phyloP scores from a whole-genome alignment of 2,113 vertebrate species.

The Rutilus rutilus region DNA sequence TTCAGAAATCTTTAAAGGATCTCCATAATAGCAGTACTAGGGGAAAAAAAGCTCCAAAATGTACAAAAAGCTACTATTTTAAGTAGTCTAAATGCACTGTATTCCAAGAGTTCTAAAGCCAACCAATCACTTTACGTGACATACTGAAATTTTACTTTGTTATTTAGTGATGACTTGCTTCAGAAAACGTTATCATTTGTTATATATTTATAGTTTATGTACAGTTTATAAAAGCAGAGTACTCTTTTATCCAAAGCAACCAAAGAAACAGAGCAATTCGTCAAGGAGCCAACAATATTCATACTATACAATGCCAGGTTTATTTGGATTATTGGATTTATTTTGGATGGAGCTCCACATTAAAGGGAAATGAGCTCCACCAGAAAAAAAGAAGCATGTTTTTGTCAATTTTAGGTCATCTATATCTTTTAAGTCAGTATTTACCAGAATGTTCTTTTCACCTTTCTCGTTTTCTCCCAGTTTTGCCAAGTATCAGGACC shows the following conservation, averaged over 20 bases:
- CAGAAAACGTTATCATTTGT: neutral
- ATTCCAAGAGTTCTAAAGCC: neutral
- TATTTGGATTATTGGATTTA: no score
- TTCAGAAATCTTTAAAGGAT: neutral
- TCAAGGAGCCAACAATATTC: no score
- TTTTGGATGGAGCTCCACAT: no score
- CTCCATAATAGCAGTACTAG: neutral
- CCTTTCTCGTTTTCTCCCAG: slow-evolving; percentile 65
- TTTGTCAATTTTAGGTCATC: neutral
- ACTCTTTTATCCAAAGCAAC: no score
- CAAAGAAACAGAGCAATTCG: no score
- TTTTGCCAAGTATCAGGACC: slow-evolving; percentile 89
- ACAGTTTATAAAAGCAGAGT: no score
- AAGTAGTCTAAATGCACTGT: no score
- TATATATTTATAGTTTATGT: no score
- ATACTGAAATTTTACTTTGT: neutral
- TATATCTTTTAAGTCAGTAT: neutral
- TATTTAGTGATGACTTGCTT: neutral
- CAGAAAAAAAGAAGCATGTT: neutral
- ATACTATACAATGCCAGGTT: no score
- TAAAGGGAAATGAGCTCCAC: neutral
- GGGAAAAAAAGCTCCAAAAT: no score
- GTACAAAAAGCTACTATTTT: no score
- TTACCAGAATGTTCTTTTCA: neutral
- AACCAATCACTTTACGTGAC: neutral